Evolutionary conservation across 2,797 vertebrate species (phyloP).

Genomic region (Enteromius thamalakanensis): DNA sequence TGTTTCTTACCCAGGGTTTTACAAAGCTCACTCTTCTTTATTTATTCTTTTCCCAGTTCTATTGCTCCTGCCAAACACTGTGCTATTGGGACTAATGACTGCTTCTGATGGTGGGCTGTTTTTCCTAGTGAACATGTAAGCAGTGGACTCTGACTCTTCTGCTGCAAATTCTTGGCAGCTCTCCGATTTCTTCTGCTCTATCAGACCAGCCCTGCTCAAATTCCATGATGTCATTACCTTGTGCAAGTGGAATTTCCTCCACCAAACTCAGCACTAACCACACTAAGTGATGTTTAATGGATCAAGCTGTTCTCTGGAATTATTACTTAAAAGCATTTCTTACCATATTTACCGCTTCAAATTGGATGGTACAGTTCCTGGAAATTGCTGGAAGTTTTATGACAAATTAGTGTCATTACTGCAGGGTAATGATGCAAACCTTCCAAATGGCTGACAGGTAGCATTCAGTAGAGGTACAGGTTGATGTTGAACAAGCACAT

Average conservation of each 20-base stretch:
- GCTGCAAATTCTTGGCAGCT: conserved; percentile 35
- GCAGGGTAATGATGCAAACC: conserved; percentile 48
- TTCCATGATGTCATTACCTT: conserved; percentile 50
- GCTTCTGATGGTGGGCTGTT: not conserved
- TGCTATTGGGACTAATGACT: conserved; percentile 6
- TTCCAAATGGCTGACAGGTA: conserved; percentile 49
- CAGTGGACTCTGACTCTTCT: not conserved
- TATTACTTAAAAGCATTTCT: conserved; percentile 42
- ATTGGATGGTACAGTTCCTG: conserved; percentile 16
- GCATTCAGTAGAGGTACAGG: conserved; percentile 54
- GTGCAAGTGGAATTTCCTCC: conserved; percentile 47
- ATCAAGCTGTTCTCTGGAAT: conserved; percentile 21
- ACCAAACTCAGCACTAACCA: conserved; percentile 9
- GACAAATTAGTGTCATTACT: conserved; percentile 31
- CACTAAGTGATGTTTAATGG: conserved; percentile 34
- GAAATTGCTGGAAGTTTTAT: conserved; percentile 25
- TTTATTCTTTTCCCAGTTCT: not conserved
- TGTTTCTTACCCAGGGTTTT: not conserved
- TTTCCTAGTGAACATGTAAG: conserved; percentile 12
- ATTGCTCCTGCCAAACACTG: conserved; percentile 7
- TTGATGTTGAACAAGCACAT: conserved; percentile 24
- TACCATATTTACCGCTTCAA: conserved; percentile 41
- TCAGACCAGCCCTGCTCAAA: conserved; percentile 27
- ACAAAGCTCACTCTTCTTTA: not conserved
- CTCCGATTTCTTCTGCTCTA: conserved; percentile 8